These are phyloP conservation scores for Coelopa pilipes DNA, from an alignment of 2,888 invertebrate species.

Conservation along the genomic window DNA sequence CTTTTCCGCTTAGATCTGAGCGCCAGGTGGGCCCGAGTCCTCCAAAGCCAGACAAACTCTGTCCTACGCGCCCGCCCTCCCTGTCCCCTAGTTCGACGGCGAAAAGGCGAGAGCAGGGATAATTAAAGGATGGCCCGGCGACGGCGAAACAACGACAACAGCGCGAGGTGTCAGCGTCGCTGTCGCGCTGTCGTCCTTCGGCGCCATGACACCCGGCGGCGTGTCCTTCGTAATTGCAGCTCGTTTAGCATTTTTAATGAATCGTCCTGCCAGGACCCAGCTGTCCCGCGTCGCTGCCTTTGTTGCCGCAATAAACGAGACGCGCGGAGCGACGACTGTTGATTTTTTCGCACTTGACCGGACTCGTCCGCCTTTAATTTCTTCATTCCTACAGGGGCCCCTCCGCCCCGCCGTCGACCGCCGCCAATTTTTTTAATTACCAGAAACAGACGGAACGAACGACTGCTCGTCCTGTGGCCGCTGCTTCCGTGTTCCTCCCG, in stretches of 20 bases:
- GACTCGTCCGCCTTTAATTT: no score
- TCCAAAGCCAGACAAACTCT: background rate
- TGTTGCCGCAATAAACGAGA: background rate
- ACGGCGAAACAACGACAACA: conserved; percentile 11
- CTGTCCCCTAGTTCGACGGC: background rate
- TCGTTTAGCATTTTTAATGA: conserved; percentile 44
- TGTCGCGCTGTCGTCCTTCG: conserved; percentile 21
- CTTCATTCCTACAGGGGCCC: no score
- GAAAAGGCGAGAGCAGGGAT: background rate
- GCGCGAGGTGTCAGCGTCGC: background rate
- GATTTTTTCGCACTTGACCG: background rate
- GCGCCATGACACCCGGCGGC: conserved; percentile 44
- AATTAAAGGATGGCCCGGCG: background rate
- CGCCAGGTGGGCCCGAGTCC: background rate
- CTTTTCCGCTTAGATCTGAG: background rate
- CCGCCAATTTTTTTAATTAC: no score
- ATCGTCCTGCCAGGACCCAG: conserved; percentile 32
- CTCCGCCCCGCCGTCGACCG: no score
- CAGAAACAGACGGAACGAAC: no score
- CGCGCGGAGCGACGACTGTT: background rate
- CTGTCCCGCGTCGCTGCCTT: background rate
- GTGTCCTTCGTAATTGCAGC: conserved; percentile 44
- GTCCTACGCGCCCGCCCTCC: background rate
- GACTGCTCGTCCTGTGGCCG: no score
- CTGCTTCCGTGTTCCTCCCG: no score